Conservation (phyloP, 2,797 vertebrate genomes). For the Hephaestus fuliginosus region DNA sequence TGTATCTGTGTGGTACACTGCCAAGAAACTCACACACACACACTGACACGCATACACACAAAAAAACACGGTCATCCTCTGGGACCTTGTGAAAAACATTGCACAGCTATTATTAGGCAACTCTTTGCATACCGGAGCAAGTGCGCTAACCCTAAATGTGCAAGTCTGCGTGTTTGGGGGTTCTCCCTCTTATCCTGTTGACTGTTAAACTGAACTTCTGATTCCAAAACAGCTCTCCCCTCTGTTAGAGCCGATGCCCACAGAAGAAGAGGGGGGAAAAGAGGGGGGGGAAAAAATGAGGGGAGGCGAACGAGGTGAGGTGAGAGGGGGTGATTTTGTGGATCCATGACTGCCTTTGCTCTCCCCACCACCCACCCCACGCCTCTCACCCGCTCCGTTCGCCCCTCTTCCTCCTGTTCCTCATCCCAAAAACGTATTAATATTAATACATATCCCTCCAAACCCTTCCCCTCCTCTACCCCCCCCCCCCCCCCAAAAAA, state of each 20-base stretch:
- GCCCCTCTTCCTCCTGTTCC: constrained; percentile 52
- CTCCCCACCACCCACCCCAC: constrained; percentile 4
- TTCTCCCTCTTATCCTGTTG: constrained; percentile 67
- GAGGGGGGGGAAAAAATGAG: not conserved
- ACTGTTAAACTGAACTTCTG: constrained; percentile 78
- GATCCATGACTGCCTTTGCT: constrained; percentile 74
- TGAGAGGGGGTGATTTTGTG: constrained; percentile 67
- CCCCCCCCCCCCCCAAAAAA: constrained; percentile 26
- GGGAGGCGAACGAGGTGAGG: constrained; percentile 7
- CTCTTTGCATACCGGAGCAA: constrained; percentile 82
- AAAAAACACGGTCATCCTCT: constrained; percentile 49
- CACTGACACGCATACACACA: constrained; percentile 38
- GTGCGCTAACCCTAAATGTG: constrained; percentile 57
- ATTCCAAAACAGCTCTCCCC: constrained; percentile 43
- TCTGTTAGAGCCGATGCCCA: not conserved
- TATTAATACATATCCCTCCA: constrained; percentile 78
- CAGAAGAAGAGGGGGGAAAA: constrained; percentile 20
- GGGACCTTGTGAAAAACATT: constrained; percentile 83
- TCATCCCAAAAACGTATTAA: constrained; percentile 77
- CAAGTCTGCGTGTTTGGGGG: constrained; percentile 51
- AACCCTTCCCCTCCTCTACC: constrained; percentile 48
- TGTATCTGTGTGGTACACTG: constrained; percentile 73
- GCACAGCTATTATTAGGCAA: constrained; percentile 82
- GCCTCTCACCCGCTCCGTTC: constrained; percentile 18
- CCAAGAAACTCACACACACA: constrained; percentile 57